Evolutionary conservation across 2,113 vertebrate species (phyloP).

Genomic region (Calypte anna): DNA sequence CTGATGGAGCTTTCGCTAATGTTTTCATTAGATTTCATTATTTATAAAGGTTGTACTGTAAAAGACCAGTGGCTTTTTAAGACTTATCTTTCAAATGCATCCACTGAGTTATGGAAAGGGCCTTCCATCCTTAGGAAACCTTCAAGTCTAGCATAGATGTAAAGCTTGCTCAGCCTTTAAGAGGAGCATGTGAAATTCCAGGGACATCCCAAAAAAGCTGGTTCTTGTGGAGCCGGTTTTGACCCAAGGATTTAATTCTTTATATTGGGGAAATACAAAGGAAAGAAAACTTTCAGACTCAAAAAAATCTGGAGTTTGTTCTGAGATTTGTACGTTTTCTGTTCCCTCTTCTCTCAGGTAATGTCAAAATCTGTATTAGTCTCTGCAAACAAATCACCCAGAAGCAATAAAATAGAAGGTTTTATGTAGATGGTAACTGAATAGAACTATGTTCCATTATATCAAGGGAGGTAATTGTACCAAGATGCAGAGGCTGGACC

Average conservation of each 20-base stretch:
- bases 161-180: background rate
- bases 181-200: background rate
- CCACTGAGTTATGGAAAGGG: background rate
- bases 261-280: background rate
- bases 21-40: background rate
- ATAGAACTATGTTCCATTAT: background rate
- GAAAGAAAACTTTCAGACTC: background rate
- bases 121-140: background rate
- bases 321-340: background rate
- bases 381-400: background rate
- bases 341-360: background rate
- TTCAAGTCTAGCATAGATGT: background rate
- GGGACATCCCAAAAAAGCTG: background rate
- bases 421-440: background rate
- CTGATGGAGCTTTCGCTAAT: background rate
- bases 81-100: background rate
- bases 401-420: background rate
- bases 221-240: background rate
- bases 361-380: background rate
- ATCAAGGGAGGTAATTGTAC: background rate
- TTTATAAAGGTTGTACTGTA: background rate
- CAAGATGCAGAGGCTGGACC: background rate
- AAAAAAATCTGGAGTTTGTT: background rate
- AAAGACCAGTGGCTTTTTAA: background rate
- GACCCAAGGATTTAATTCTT: background rate